These are phyloP conservation scores for Nyctibius bracteatus DNA, from an alignment of 2,113 vertebrate species.

Conservation along the genomic window DNA sequence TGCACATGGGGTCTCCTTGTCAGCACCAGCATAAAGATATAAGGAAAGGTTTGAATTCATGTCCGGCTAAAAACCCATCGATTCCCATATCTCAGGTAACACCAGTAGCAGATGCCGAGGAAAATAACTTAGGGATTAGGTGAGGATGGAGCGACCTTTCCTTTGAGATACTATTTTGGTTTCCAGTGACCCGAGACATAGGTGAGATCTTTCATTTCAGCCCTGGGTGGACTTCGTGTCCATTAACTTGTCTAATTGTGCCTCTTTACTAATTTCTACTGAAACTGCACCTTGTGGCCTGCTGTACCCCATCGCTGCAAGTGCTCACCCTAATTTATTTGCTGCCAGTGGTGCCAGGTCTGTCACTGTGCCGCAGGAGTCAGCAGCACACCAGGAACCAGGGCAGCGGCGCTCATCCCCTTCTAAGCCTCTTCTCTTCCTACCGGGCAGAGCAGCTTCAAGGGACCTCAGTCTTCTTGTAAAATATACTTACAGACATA, in stretches of 20 bases:
- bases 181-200: neutral
- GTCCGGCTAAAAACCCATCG: neutral
- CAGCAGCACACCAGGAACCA: neutral
- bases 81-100: neutral
- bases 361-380: neutral
- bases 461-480: accelerated
- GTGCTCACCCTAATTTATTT: neutral
- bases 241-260: neutral
- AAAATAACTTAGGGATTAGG: neutral
- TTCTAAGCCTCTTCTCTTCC: neutral
- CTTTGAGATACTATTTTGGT: neutral
- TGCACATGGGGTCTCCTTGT: neutral
- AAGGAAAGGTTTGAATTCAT: neutral
- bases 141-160: neutral
- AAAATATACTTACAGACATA: neutral
- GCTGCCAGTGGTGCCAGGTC: neutral
- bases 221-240: neutral
- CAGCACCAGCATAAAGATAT: neutral
- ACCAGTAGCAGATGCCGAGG: neutral
- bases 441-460: neutral
- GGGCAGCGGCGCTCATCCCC: neutral
- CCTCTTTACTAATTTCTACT: neutral
- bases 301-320: neutral
- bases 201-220: neutral
- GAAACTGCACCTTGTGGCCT: neutral